Base-by-base conservation (phyloP, 2,113 vertebrate genomes). In the Pseudopipra pipra region DNA sequence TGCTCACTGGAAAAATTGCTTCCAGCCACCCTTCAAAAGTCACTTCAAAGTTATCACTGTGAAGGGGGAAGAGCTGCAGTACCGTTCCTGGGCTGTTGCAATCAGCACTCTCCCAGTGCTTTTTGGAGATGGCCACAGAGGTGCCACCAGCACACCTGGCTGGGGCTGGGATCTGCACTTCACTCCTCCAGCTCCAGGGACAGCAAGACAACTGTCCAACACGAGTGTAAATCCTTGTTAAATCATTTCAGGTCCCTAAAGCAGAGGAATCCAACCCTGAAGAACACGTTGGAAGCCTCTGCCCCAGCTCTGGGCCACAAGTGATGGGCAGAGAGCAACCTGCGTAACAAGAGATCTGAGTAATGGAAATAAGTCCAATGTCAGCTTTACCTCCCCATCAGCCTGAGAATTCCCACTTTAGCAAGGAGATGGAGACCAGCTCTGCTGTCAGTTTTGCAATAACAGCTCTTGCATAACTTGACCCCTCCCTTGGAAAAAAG, bases 1-100 rank as follows among this genome's bases (percentile, higher is more conserved):
- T 94, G 43, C 67, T 71, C 87, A 18, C 79, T 61, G 55, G 78
- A 68, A 95, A 84, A 68, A 90, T 6, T 5, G 80, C 80, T 96
- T 68, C 77, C 83, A 93, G 87, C 90, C 90, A n/a, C 65, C 47
- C 72, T 94, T 77, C 75, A 77, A 74, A 95, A 95, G 95, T 89
- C 71, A 79, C 84, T 85, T 96, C 49, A 47, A 89, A 92, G 90
- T 86, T 83, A 86, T 37, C 55, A 8, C 1, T 19, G 44, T 67
- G 58, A 76, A 56, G 81, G 89, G 71, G 59, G 47, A 93, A 87
- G 52, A 63, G 78, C 61, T 55, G 68, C 55, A 58, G 41, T 20
- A 31, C 14, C 2, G 2, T 7, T 44, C 66, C n/a, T 30, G 2
- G 7, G 52, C 37, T 77, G 65, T 20, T 0, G 1, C 59, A 88